phyloP scores from a whole-genome alignment of 2,113 vertebrate genomes.

The Gobio gobio region DNA sequence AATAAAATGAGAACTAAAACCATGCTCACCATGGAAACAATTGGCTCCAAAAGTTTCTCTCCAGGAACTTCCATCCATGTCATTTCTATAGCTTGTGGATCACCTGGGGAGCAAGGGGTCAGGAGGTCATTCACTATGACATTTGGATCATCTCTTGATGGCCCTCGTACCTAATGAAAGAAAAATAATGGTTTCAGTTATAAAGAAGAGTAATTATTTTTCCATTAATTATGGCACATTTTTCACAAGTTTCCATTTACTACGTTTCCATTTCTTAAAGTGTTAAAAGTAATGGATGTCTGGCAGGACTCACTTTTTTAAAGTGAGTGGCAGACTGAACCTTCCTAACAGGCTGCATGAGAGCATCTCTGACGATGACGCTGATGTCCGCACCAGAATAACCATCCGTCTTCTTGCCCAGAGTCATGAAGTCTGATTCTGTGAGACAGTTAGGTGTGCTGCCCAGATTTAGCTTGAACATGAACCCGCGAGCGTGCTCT shows the following conservation, averaged over 20 bases:
- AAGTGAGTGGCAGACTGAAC: constrained; percentile 98
- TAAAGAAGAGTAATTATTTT: neutral
- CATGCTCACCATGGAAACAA: constrained; percentile 86
- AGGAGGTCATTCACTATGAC: constrained; percentile 82
- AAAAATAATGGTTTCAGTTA: neutral
- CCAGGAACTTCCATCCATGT: constrained; percentile 95
- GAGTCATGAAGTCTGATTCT: constrained; percentile 84
- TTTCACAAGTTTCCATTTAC: neutral
- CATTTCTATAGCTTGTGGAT: constrained; percentile 89
- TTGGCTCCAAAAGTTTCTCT: constrained; percentile 90
- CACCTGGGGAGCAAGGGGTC: constrained; percentile 94
- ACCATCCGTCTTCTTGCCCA: constrained; percentile 88
- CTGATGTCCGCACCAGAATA: constrained; percentile 96
- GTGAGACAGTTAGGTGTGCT: constrained; percentile 82
- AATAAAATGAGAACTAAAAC: neutral
- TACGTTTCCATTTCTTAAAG: neutral
- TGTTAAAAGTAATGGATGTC: neutral
- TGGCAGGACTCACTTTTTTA: constrained; percentile 81
- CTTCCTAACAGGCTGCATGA: constrained; percentile 97
- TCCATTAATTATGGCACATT: neutral
- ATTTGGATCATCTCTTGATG: constrained; percentile 81
- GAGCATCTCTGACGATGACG: constrained; percentile 90
- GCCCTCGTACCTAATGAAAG: constrained; percentile 80
- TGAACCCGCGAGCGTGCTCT: constrained; percentile 87
- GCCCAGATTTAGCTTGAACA: constrained; percentile 95